phyloP scores from a whole-genome alignment of 2,888 invertebrate species.

The Lysandra coridon region DNA sequence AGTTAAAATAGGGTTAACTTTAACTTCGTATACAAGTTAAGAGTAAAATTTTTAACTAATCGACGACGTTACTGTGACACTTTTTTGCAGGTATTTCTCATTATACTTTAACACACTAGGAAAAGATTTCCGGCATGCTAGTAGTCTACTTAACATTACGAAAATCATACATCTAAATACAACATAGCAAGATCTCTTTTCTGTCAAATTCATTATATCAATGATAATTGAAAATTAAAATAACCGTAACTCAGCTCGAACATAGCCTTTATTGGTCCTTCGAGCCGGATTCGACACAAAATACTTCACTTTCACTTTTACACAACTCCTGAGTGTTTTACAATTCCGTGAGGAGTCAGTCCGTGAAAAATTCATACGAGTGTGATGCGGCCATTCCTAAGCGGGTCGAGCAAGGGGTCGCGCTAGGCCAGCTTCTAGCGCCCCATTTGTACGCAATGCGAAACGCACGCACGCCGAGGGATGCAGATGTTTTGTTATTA shows the following conservation, averaged over 20 bases:
- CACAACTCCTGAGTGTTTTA: neutral
- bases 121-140: too few species aligned
- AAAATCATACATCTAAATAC: too few species aligned
- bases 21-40: too few species aligned
- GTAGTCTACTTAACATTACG: too few species aligned
- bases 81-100: too few species aligned
- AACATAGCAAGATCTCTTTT: too few species aligned
- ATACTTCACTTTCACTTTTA: neutral
- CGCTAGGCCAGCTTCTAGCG: neutral
- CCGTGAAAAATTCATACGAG: neutral
- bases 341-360: neutral
- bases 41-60: too few species aligned
- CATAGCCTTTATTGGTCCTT: neutral
- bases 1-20: too few species aligned
- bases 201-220: too few species aligned
- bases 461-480: neutral
- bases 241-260: neutral
- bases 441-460: conserved; percentile 26
- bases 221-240: neutral
- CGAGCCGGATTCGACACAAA: neutral
- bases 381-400: conserved; percentile 14
- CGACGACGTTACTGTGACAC: too few species aligned
- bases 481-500: neutral
- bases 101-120: too few species aligned
- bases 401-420: neutral